A percentile compares a stretch with the other conserved stretches of the same genome.
These are phyloP conservation scores for Lymantria monacha DNA, from an alignment of 2,888 invertebrate genomes.

Conservation along the genomic window DNA sequence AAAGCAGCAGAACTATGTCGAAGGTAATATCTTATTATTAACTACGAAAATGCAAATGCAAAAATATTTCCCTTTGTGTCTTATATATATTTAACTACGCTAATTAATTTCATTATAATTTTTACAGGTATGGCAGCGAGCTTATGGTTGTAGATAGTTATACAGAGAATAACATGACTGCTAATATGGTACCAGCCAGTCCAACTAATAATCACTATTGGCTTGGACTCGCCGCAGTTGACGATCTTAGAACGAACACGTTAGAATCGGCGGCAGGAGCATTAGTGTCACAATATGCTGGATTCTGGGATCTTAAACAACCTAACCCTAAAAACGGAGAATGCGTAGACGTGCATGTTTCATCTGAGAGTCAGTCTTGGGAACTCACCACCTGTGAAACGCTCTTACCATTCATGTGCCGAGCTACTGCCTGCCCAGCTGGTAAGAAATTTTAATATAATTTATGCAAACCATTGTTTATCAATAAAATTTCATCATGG, in stretches of 20 bases:
- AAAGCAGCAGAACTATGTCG: constrained; percentile 97
- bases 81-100: not conserved
- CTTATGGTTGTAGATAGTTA: constrained; percentile 95
- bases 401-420: constrained; percentile 96
- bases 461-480: constrained; percentile 12
- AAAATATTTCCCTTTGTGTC: not conserved
- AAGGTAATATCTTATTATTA: constrained; percentile 83
- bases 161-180: constrained; percentile 95
- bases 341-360: constrained; percentile 91
- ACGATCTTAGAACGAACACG: constrained; percentile 96
- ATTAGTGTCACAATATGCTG: constrained; percentile 95
- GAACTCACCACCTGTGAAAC: constrained; percentile 96
- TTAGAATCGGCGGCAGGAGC: constrained; percentile 95
- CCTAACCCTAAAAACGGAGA: constrained; percentile 94
- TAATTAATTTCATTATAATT: not conserved
- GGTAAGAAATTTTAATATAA: constrained; percentile 69
- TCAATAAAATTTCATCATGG: constrained; percentile 17
- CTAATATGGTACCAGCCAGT: constrained; percentile 87
- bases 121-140: constrained; percentile 94
- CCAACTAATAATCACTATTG: constrained; percentile 91
- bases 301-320: constrained; percentile 95
- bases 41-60: not conserved
- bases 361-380: constrained; percentile 93
- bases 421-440: constrained; percentile 93
- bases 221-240: constrained; percentile 94